Evolutionary conservation across 2,113 vertebrate genomes (phyloP), one percentile per base, ranked within the genome.

Genomic region (Cyphomyrus discorhynchus): DNA sequence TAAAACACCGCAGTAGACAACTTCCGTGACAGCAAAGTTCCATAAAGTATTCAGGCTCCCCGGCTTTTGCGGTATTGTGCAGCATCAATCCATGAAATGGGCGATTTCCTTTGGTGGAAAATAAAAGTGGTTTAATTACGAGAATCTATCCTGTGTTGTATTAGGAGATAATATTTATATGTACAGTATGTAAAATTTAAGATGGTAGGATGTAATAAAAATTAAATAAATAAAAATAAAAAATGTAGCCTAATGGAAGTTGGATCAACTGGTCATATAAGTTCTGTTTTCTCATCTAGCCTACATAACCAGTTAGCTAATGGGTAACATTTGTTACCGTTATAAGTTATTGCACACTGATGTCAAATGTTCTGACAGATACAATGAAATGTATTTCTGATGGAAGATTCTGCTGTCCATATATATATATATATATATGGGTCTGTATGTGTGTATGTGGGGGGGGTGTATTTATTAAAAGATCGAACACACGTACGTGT

Each of bases 1-100:
- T 84, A 80, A 89, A 89, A 89, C 39, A 45, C 35, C 5, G 80
- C 80, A 83, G 83, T 89, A 85, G 58, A 89, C 21, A 45, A 58
- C 35, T 52, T 45, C 45, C 58, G 9, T 46, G 49, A 62, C 50
- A 31, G 21, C 77, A 13, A 39, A 52, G 35, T 39, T 15, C 47
- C 77, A 45, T 84, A 27, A 89, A 83, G 87, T 49, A n/a, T 39
- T 4, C 42, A 58, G 5, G 31, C 49, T 13, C 70, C 24, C 46
- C 39, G 70, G 6, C 47, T 89, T 7, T 17, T 86, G n/a, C n/a
- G 9, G 66, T 24, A 83, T 83, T 42, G 15, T 87, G 39, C 53
- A 45, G 19, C 62, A 62, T 45, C 1, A 24, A 46, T 56, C 53
- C 31, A 52, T 87, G 24, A n/a, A 27, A 88, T 7, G 27, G 19